Evolutionary conservation across 2,797 vertebrate genomes (phyloP).

Genomic region (Lycodopsis pacificus): DNA sequence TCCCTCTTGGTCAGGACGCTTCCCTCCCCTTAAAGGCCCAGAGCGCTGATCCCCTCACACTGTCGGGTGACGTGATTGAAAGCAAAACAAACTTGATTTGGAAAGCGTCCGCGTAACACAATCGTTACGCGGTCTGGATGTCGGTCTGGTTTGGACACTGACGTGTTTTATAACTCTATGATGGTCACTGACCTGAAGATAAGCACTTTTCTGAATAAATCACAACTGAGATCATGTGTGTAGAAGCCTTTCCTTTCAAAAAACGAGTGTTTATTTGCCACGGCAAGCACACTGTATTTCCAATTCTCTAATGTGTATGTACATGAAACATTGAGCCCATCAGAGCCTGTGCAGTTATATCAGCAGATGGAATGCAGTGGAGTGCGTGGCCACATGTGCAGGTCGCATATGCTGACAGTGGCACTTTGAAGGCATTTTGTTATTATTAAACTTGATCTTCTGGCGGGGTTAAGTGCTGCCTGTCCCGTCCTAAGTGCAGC

Average conservation of each 20-base stretch:
- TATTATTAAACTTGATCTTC: conserved; percentile 56
- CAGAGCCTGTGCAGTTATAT: neutral
- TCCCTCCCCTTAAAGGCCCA: conserved; percentile 51
- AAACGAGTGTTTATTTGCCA: neutral
- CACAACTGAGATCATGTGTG: neutral
- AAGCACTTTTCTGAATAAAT: conserved; percentile 7
- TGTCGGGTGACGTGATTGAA: conserved; percentile 46
- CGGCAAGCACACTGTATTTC: neutral
- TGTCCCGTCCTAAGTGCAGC: conserved; percentile 41
- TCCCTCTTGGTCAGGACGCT: conserved; percentile 53
- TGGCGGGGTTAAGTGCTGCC: conserved; percentile 47
- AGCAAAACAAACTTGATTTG: conserved; percentile 37
- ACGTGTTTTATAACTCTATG: conserved; percentile 1
- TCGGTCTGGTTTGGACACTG: neutral
- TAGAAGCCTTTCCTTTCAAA: neutral
- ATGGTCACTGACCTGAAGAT: conserved; percentile 12
- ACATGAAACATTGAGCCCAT: conserved; percentile 33
- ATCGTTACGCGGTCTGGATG: conserved; percentile 23
- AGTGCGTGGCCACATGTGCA: conserved; percentile 1
- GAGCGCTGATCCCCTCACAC: conserved; percentile 62
- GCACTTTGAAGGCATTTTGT: conserved; percentile 39
- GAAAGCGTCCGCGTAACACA: neutral
- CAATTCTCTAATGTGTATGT: neutral
- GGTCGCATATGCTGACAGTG: conserved; percentile 41
- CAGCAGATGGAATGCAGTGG: neutral